Percentiles rank a stretch among this genome's conserved stretches.
phyloP scores from a whole-genome alignment of 2,113 vertebrate species.

The Pedionomus torquatus region DNA sequence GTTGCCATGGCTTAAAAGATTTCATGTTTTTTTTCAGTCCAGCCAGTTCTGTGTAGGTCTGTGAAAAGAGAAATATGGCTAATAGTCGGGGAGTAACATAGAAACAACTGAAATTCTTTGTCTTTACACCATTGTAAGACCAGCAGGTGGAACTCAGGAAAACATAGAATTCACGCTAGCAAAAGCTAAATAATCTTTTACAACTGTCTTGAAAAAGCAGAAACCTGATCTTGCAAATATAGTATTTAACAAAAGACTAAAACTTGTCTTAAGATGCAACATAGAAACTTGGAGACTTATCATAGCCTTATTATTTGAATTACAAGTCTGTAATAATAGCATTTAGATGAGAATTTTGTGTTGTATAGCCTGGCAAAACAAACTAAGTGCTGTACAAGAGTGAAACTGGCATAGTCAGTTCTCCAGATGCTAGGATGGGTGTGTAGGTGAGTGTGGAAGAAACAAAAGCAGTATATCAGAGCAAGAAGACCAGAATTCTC shows the following conservation, averaged over 20 bases:
- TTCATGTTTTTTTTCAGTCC: not conserved
- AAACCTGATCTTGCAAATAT: not conserved
- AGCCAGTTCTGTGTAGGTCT: not conserved
- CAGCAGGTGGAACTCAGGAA: not conserved
- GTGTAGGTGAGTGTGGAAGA: not conserved
- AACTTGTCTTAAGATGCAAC: not conserved
- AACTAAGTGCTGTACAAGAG: not conserved
- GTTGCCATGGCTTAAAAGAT: not conserved
- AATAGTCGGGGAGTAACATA: not conserved
- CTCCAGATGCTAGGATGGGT: not conserved
- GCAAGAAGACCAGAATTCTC: not conserved
- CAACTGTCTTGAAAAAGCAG: not conserved
- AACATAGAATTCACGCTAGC: not conserved
- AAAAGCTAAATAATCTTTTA: not conserved
- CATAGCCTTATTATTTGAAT: not conserved
- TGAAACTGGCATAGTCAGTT: not conserved
- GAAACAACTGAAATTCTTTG: not conserved
- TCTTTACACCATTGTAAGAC: not conserved
- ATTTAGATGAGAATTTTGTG: not conserved
- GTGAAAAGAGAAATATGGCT: not conserved
- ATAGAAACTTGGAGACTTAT: not conserved
- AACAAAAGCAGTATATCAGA: not conserved
- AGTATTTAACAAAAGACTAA: not conserved
- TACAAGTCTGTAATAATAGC: not conserved
- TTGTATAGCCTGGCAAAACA: not conserved